Evolutionary conservation across 2,888 invertebrate species (phyloP).

Genomic region (Xestia ashworthii): DNA sequence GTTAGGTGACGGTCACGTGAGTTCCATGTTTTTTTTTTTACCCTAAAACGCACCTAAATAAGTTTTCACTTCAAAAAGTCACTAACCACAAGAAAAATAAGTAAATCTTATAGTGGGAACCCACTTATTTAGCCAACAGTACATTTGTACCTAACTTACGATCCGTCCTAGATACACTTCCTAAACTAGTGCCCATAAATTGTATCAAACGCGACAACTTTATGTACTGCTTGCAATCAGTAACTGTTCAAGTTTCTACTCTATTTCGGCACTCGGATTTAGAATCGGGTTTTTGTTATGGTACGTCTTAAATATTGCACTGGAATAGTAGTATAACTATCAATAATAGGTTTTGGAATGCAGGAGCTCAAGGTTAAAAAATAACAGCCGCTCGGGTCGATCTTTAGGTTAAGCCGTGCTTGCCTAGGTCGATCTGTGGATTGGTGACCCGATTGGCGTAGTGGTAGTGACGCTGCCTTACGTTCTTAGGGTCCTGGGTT

Average conservation of each 20-base stretch:
- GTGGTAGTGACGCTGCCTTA: too few relatives aligned
- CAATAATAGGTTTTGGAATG: not conserved
- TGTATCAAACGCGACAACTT: constrained; percentile 58
- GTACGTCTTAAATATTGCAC: not conserved
- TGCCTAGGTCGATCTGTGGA: too few relatives aligned
- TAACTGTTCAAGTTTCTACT: constrained; percentile 49
- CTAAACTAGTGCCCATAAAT: constrained; percentile 62
- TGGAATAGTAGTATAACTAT: not conserved
- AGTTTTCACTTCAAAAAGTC: too few relatives aligned
- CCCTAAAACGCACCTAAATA: too few relatives aligned
- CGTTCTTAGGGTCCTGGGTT: too few relatives aligned
- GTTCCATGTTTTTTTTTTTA: too few relatives aligned
- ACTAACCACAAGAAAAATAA: too few relatives aligned
- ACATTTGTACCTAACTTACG: constrained; percentile 51
- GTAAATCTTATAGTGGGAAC: not conserved
- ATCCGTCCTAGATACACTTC: constrained; percentile 58
- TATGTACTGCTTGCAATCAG: constrained; percentile 55
- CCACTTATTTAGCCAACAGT: constrained; percentile 29
- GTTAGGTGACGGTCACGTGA: too few relatives aligned
- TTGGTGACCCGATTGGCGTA: too few relatives aligned
- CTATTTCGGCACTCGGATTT: constrained; percentile 23
- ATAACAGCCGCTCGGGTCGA: too few relatives aligned
- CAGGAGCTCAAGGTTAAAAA: too few relatives aligned
- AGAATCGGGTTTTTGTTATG: constrained; percentile 5
- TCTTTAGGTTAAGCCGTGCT: too few relatives aligned